These are phyloP conservation scores for Pachyuromys duprasi DNA, from an alignment of 2,797 vertebrate genomes.

Conservation along the genomic window DNA sequence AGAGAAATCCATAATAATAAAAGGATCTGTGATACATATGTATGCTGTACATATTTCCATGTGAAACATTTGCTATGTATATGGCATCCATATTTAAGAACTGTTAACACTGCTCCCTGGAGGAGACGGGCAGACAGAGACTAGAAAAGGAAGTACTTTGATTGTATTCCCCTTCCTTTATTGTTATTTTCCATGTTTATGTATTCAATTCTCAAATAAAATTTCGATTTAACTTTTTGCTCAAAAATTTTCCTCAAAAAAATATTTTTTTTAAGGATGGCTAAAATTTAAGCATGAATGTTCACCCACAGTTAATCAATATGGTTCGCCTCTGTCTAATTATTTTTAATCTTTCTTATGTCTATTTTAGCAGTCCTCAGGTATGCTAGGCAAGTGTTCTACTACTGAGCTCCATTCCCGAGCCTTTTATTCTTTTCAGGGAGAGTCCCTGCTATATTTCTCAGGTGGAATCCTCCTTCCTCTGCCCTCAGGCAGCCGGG, in stretches of 20 bases:
- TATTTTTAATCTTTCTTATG: background rate
- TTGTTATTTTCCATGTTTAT: slow-evolving; percentile 43
- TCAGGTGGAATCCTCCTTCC: background rate
- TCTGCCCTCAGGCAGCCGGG: background rate
- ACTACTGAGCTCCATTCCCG: background rate
- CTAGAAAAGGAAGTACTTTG: slow-evolving; percentile 21
- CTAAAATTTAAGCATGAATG: background rate
- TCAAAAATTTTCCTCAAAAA: background rate
- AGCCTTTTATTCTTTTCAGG: background rate
- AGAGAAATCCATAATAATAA: slow-evolving; percentile 43
- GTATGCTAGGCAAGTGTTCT: background rate
- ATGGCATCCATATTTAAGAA: slow-evolving; percentile 1
- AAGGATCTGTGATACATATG: background rate
- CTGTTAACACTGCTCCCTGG: slow-evolving; percentile 24
- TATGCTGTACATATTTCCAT: background rate
- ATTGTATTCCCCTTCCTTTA: background rate
- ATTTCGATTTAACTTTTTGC: background rate
- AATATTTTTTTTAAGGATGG: background rate
- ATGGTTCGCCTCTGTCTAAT: background rate
- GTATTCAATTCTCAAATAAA: slow-evolving; percentile 39
- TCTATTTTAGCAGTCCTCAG: background rate
- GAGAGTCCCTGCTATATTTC: background rate
- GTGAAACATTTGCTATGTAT: background rate
- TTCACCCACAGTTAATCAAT: slow-evolving; percentile 12
- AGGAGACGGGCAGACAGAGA: background rate